These are phyloP conservation scores for Drosophila neocordata DNA, from an alignment of 1,140 invertebrate species.

Conservation along the genomic window DNA sequence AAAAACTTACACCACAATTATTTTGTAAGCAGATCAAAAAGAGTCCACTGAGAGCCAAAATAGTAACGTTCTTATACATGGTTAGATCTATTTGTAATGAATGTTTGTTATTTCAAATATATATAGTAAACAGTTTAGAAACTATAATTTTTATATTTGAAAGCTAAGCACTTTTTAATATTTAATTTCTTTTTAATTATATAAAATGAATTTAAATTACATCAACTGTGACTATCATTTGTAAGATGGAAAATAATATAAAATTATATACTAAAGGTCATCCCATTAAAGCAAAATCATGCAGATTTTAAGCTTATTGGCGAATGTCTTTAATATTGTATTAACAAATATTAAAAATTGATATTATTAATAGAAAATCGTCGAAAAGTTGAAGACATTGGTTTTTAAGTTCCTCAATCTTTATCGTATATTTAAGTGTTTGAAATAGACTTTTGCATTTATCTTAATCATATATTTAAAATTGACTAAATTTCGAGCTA, in stretches of 20 bases:
- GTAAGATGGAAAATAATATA: not conserved
- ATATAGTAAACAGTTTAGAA: not conserved
- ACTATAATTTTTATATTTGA: not conserved
- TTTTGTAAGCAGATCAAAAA: not conserved
- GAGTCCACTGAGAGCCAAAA: not conserved
- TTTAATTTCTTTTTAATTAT: not conserved
- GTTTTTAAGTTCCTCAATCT: too few relatives aligned
- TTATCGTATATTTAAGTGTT: too few relatives aligned
- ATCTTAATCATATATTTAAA: too few relatives aligned
- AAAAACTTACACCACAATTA: not conserved
- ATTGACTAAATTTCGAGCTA: too few relatives aligned
- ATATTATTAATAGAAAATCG: too few relatives aligned
- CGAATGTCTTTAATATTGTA: too few relatives aligned
- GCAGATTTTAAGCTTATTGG: too few relatives aligned
- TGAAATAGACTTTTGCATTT: too few relatives aligned
- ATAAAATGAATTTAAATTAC: not conserved
- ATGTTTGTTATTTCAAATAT: too few relatives aligned
- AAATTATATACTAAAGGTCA: not conserved
- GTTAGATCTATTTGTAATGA: not conserved
- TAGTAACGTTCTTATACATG: not conserved
- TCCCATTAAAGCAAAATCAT: too few relatives aligned
- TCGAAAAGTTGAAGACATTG: too few relatives aligned
- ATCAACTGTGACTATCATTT: not conserved
- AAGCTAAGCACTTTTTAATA: not conserved
- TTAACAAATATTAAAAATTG: too few relatives aligned